phyloP scores from a whole-genome alignment of 2,113 vertebrate species.

The Pituophis catenifer region DNA sequence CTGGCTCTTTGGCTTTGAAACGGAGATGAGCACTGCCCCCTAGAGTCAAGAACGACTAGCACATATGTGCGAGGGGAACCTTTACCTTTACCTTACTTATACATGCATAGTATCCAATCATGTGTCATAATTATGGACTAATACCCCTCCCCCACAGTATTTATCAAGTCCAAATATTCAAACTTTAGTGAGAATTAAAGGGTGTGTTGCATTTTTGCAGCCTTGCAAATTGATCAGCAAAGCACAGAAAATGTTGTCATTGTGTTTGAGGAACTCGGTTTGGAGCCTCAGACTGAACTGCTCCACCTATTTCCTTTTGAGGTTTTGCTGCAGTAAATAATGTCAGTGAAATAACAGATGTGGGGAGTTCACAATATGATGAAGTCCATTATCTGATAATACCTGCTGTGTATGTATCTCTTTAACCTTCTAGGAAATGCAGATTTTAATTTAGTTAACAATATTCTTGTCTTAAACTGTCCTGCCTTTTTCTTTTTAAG shows the following conservation, averaged over 20 bases:
- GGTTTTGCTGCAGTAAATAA: slow-evolving; percentile 20
- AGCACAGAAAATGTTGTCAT: background rate
- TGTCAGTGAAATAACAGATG: background rate
- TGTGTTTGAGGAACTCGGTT: background rate
- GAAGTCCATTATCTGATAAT: background rate
- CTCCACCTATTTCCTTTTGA: slow-evolving; percentile 11
- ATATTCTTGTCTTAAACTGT: background rate
- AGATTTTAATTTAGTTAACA: background rate
- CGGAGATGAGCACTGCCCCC: too few relatives aligned
- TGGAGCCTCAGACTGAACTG: background rate
- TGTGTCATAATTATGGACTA: background rate
- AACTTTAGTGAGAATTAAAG: background rate
- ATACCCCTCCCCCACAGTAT: too few relatives aligned
- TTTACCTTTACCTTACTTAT: background rate
- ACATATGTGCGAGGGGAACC: too few relatives aligned
- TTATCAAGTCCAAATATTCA: background rate
- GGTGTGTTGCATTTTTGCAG: background rate
- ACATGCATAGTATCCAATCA: background rate
- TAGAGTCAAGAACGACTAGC: too few relatives aligned
- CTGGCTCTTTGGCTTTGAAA: too few relatives aligned
- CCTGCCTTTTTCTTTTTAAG: background rate
- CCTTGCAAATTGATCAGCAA: background rate
- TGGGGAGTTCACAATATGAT: background rate
- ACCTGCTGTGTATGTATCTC: background rate
- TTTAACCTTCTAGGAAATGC: background rate